Evolutionary conservation across 2,797 vertebrate species (phyloP).

Genomic region (Myotis pilosus): DNA sequence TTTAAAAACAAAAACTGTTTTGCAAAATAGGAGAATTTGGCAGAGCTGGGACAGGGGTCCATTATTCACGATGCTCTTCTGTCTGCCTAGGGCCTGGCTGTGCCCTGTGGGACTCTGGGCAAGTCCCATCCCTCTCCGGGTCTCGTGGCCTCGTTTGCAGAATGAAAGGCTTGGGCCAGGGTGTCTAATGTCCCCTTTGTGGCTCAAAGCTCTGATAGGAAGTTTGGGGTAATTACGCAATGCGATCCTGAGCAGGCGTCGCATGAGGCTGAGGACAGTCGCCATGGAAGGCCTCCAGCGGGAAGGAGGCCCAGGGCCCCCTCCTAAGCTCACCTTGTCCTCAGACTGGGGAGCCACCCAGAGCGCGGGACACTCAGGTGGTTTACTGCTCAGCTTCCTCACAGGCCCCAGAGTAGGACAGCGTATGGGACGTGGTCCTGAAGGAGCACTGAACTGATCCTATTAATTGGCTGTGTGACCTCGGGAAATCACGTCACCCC

Average conservation of each 20-base stretch:
- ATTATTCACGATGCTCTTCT: neutral
- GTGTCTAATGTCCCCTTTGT: neutral
- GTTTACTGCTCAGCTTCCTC: neutral
- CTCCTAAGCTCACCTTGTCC: neutral
- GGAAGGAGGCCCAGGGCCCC: neutral
- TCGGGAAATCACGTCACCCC: neutral
- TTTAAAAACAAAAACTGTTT: conserved; percentile 18
- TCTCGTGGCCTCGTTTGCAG: too few relatives aligned
- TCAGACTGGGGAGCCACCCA: neutral
- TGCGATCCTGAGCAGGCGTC: neutral
- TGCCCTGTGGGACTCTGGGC: neutral
- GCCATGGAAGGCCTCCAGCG: fast-evolving
- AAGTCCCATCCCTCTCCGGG: too few relatives aligned
- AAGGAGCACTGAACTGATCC: neutral
- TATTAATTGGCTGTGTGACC: neutral
- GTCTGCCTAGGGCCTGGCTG: neutral
- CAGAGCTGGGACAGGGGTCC: neutral
- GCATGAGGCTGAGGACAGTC: fast-evolving
- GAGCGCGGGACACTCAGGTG: neutral
- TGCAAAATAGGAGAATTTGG: neutral
- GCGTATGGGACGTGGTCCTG: fast-evolving
- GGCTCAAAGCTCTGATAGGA: neutral
- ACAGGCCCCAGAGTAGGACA: neutral
- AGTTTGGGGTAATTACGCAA: neutral
- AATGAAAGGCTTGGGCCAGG: neutral